A percentile compares a stretch with the other conserved stretches of the same genome.
Conservation (phyloP, 2,113 vertebrate species). For the Phyllostomus discolor region DNA sequence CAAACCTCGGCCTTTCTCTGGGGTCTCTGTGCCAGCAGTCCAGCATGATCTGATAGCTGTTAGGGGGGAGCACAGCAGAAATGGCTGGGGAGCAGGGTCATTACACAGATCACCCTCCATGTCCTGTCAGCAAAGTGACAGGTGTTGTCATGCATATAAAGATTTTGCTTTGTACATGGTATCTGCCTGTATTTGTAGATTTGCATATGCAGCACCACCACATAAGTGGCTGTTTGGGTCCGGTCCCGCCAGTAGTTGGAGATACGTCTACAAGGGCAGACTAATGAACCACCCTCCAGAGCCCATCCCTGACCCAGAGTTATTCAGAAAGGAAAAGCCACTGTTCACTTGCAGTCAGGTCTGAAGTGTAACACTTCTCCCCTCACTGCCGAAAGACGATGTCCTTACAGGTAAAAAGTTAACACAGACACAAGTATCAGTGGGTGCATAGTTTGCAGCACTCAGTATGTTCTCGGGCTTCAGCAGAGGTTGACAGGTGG, state of each 20-base stretch:
- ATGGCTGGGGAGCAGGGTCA: not conserved
- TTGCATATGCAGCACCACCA: too few relatives aligned
- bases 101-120: accelerated
- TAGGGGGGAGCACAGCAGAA: not conserved
- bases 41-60: constrained; percentile 94
- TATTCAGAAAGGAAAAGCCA: not conserved
- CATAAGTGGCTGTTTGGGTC: not conserved
- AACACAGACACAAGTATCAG: too few relatives aligned
- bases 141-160: accelerated
- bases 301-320: not conserved
- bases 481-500: too few relatives aligned
- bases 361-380: not conserved
- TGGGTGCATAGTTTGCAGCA: accelerated
- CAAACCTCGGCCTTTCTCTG: constrained; percentile 88
- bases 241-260: not conserved
- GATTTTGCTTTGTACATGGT: not conserved
- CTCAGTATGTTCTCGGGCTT: not conserved
- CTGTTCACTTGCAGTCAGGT: too few relatives aligned
- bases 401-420: not conserved
- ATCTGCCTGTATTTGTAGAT: not conserved
- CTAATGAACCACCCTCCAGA: not conserved
- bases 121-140: accelerated
- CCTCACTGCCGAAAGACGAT: not conserved
- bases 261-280: not conserved
- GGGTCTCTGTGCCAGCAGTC: constrained; percentile 91